Evolutionary conservation across 1,140 invertebrate genomes (phyloP).

Genomic region (Aphidius gifuensis): DNA sequence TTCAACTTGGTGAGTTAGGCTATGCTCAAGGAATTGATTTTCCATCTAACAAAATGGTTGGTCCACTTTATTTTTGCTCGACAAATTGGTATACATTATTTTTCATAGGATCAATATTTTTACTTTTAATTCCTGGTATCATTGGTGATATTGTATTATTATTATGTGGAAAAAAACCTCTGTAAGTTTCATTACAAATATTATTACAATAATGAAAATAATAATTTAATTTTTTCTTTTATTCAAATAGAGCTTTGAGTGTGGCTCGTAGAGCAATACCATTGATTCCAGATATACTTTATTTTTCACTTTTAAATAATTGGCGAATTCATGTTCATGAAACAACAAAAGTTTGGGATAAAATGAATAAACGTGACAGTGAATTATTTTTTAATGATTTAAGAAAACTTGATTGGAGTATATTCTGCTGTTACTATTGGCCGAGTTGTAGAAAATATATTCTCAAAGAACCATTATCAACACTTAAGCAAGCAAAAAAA

Average conservation of each 20-base stretch:
- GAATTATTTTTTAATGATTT: conserved; percentile 62
- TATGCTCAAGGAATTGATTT: conserved; percentile 49
- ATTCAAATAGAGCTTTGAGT: no score
- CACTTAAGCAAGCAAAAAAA: no score
- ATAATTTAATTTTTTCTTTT: no score
- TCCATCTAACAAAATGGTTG: conserved; percentile 9
- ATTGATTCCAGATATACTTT: conserved; percentile 30
- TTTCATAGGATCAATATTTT: conserved; percentile 41
- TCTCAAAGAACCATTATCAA: no score
- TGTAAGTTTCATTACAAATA: no score
- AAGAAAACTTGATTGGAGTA: conserved; percentile 58
- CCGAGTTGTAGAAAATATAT: conserved; percentile 41
- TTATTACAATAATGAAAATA: no score
- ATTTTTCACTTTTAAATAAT: conserved; percentile 55
- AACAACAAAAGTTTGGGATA: conserved; percentile 50
- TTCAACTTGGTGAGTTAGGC: conserved; percentile 55
- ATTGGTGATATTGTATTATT: conserved; percentile 51
- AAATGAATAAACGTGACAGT: conserved; percentile 58
- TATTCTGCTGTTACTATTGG: conserved; percentile 60
- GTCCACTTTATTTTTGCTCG: conserved; percentile 29
- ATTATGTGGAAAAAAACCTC: conserved; percentile 36
- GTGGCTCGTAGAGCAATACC: no score
- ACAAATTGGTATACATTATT: conserved; percentile 33
- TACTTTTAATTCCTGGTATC: conserved; percentile 62
- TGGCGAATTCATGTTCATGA: conserved; percentile 58